Percentiles rank a stretch among this genome's conserved stretches.
Conservation (phyloP, 2,888 invertebrate species). For the Digitonthophagus gazella region DNA sequence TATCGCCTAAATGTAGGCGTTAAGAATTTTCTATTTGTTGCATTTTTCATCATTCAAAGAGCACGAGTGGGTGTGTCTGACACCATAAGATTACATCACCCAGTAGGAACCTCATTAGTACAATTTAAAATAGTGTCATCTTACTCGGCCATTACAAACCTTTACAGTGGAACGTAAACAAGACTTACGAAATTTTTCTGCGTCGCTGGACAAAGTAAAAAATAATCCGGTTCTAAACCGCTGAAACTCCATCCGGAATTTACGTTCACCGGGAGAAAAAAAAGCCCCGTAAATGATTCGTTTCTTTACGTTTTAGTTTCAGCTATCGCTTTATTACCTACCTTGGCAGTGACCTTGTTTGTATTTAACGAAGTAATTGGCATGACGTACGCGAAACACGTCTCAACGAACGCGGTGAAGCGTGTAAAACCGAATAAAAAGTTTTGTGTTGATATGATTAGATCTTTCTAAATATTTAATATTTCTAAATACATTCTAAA, state of each 20-base stretch:
- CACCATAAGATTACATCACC: not conserved
- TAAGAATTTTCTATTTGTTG: not conserved
- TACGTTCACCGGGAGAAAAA: not conserved
- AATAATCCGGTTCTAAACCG: not conserved
- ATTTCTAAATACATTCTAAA: too few species aligned
- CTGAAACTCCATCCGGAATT: not conserved
- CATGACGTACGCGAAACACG: not conserved
- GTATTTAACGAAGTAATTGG: not conserved
- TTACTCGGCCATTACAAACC: not conserved
- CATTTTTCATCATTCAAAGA: not conserved
- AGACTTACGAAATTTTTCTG: not conserved
- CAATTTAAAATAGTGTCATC: not conserved
- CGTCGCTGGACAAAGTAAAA: not conserved
- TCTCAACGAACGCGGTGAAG: not conserved
- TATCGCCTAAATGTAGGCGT: not conserved
- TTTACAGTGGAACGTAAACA: too few species aligned
- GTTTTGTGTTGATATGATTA: not conserved
- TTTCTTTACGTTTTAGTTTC: not conserved
- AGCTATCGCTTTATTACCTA: not conserved
- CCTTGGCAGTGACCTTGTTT: not conserved
- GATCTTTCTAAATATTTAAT: too few species aligned
- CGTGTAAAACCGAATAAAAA: not conserved
- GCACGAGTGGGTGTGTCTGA: not conserved
- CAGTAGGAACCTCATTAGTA: not conserved
- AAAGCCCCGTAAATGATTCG: not conserved